These are phyloP conservation scores for Cydia amplana DNA, from an alignment of 1,140 invertebrate genomes.

Conservation along the genomic window DNA sequence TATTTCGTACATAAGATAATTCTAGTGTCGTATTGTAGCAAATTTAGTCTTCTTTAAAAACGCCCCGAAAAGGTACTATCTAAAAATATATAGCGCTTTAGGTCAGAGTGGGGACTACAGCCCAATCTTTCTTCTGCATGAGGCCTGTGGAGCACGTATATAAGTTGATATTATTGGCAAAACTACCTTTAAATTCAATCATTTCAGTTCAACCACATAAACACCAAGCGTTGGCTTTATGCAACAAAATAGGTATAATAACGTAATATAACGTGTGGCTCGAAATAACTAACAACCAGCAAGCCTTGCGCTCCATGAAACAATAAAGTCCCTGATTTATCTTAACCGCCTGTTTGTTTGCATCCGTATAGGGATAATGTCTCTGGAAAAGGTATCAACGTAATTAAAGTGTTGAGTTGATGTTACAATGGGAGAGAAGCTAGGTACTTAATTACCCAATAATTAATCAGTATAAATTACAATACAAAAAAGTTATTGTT, in stretches of 20 bases:
- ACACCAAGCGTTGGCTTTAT: not conserved
- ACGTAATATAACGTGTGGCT: not conserved
- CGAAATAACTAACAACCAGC: constrained; percentile 16
- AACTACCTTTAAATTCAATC: too few relatives aligned
- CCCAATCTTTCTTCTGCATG: too few relatives aligned
- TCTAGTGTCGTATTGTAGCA: too few relatives aligned
- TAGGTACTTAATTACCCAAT: not conserved
- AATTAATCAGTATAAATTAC: not conserved
- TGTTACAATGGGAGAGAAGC: not conserved
- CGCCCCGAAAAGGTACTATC: too few relatives aligned
- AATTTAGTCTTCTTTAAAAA: too few relatives aligned
- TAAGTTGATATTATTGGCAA: too few relatives aligned
- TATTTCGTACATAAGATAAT: too few relatives aligned
- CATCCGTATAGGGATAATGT: constrained; percentile 21
- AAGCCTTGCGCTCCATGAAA: constrained; percentile 5
- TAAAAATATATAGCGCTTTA: too few relatives aligned
- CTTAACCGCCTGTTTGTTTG: constrained; percentile 24
- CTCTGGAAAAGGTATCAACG: constrained; percentile 1
- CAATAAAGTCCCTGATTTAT: constrained; percentile 26
- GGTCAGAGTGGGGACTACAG: too few relatives aligned
- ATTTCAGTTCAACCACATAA: not conserved
- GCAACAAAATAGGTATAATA: not conserved
- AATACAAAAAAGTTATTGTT: not conserved
- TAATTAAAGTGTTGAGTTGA: constrained; percentile 16
- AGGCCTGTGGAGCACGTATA: too few relatives aligned